Percentiles rank a stretch among this genome's conserved stretches.
Evolutionary conservation across 1,140 invertebrate species (phyloP).

Genomic region (Solenopsis fugax): DNA sequence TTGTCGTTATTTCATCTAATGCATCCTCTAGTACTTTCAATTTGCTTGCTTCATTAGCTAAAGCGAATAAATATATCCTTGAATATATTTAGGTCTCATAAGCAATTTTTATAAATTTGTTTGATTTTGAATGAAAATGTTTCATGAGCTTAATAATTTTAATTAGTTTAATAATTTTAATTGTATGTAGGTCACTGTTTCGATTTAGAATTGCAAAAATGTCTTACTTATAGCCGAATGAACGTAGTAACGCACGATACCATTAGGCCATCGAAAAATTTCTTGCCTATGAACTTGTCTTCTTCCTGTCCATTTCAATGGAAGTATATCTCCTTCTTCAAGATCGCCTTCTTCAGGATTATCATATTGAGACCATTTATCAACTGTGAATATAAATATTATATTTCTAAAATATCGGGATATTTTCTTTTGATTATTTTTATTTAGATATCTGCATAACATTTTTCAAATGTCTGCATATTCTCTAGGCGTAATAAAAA

Average conservation of each 20-base stretch:
- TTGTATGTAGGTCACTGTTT: background rate
- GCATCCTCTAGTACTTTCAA: too few species aligned
- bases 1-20: too few species aligned
- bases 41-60: too few species aligned
- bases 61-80: too few species aligned
- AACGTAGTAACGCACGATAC: conserved; percentile 56
- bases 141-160: background rate
- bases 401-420: background rate
- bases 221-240: conserved; percentile 50
- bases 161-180: background rate
- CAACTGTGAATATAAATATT: conserved; percentile 41
- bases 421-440: background rate
- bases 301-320: conserved; percentile 28
- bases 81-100: too few species aligned
- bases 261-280: conserved; percentile 58
- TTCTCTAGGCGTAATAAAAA: background rate
- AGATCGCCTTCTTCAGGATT: conserved; percentile 64
- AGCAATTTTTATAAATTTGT: background rate
- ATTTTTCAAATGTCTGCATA: too few species aligned
- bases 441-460: background rate
- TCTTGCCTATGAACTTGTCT: background rate
- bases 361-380: conserved; percentile 67
- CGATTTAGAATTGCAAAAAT: background rate
- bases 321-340: conserved; percentile 60
- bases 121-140: background rate